Conservation (phyloP, 2,888 invertebrate genomes). For the Andrena praecox region DNA sequence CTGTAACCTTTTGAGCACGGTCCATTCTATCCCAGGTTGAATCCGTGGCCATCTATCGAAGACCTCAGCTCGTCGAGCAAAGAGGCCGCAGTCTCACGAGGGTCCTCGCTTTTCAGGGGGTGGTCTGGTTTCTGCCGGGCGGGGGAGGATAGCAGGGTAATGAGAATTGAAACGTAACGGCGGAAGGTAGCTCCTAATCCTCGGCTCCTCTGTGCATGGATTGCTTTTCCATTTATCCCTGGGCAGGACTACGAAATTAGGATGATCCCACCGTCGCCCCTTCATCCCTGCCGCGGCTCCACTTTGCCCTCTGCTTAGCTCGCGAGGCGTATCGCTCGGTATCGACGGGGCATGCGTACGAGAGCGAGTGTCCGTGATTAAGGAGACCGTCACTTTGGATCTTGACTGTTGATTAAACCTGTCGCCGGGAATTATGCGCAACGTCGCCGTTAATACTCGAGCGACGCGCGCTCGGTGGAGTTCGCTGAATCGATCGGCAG, state of each 20-base stretch:
- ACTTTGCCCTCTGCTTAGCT: background rate
- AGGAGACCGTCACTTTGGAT: conserved; percentile 59
- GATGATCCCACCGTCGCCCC: conserved; percentile 24
- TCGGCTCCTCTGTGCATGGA: conserved; percentile 59
- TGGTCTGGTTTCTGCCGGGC: background rate
- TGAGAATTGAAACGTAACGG: conserved; percentile 75
- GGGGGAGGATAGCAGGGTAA: conserved; percentile 51
- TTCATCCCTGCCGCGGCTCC: background rate
- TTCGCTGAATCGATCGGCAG: conserved; percentile 32
- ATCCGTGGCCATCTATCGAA: conserved; percentile 70
- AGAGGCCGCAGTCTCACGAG: conserved; percentile 61
- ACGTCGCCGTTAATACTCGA: conserved; percentile 43
- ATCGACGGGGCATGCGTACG: conserved; percentile 37
- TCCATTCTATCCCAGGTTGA: conserved; percentile 68
- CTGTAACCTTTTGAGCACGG: conserved; percentile 50
- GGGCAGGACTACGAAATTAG: conserved; percentile 50
- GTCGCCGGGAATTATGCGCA: conserved; percentile 53
- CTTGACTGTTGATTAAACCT: conserved; percentile 63
- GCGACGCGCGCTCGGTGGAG: conserved; percentile 22
- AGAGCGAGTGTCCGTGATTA: conserved; percentile 54
- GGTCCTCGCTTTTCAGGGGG: conserved; percentile 30
- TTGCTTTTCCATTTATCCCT: conserved; percentile 63
- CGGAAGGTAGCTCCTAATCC: conserved; percentile 71
- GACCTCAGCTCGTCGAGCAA: conserved; percentile 68
- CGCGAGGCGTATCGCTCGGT: conserved; percentile 11